Percentiles rank a stretch among this genome's conserved stretches.
Conservation (phyloP, 2,797 vertebrate species). For the Choloepus didactylus region DNA sequence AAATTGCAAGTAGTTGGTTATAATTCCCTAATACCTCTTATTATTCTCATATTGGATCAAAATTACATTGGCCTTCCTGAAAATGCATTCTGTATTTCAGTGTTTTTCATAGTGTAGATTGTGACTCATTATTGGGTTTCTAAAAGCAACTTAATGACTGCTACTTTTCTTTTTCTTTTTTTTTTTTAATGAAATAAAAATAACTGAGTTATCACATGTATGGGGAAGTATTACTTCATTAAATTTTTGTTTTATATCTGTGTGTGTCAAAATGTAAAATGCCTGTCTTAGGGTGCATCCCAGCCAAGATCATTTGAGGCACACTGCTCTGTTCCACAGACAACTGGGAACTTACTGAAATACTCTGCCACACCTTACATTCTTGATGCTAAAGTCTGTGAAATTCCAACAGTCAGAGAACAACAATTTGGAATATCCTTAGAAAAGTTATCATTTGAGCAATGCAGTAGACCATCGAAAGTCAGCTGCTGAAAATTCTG, state of each 20-base stretch:
- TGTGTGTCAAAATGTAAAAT: not conserved
- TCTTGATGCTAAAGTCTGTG: not conserved
- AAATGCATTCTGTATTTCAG: not conserved
- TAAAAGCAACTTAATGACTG: not conserved
- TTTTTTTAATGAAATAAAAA: constrained; percentile 28
- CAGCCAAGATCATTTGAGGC: not conserved
- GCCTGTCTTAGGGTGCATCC: constrained; percentile 9
- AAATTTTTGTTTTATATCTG: not conserved
- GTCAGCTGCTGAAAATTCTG: not conserved
- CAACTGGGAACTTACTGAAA: not conserved
- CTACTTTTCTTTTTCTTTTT: not conserved
- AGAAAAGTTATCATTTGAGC: not conserved
- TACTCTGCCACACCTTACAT: not conserved
- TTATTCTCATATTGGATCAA: not conserved
- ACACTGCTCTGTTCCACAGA: not conserved
- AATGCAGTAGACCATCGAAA: not conserved
- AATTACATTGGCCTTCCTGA: not conserved
- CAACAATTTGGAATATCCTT: not conserved
- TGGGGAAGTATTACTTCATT: not conserved
- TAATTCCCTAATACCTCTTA: not conserved
- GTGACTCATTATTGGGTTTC: not conserved
- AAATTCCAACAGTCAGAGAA: constrained; percentile 40
- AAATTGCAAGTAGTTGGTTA: not conserved
- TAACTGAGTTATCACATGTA: not conserved
- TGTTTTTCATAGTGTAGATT: not conserved